Evolutionary conservation across 2,113 vertebrate species (phyloP).

Genomic region (Actinemys pallida): DNA sequence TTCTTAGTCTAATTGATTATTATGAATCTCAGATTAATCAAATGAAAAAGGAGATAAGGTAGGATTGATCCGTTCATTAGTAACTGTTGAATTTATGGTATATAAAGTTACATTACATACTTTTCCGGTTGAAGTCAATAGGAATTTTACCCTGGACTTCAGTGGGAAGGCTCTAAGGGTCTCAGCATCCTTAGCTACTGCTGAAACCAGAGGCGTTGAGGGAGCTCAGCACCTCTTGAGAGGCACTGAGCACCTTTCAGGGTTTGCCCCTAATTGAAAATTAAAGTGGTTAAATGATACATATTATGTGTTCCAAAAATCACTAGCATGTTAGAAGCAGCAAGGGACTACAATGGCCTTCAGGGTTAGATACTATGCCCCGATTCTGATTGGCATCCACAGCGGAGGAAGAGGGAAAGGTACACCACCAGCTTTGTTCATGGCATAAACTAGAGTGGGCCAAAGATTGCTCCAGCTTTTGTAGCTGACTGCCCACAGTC

Average conservation of each 20-base stretch:
- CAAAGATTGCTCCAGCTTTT: not conserved
- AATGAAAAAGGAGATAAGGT: conserved; percentile 83
- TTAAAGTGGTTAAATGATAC: not conserved
- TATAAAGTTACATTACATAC: not conserved
- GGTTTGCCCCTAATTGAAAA: not conserved
- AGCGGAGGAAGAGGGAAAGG: not conserved
- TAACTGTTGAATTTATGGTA: not conserved
- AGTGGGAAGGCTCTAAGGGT: not conserved
- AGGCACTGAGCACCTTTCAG: not conserved
- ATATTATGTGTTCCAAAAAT: not conserved
- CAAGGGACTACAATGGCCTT: not conserved
- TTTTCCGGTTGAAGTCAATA: not conserved
- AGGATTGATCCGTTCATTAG: conserved; percentile 29
- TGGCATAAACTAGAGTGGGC: not conserved
- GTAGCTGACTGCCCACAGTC: not conserved
- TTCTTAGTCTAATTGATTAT: conserved; percentile 87
- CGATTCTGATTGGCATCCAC: not conserved
- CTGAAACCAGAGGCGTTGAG: not conserved
- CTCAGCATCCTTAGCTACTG: not conserved
- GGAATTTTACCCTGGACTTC: not conserved
- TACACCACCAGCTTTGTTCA: not conserved
- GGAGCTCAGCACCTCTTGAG: not conserved
- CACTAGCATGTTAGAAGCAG: not conserved
- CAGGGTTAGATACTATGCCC: not conserved
- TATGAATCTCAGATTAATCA: conserved; percentile 87